Evolutionary conservation across 2,888 invertebrate species (phyloP), one percentile per base, ranked within the genome.

Genomic region (Caenorhabditis sulstoni): DNA sequence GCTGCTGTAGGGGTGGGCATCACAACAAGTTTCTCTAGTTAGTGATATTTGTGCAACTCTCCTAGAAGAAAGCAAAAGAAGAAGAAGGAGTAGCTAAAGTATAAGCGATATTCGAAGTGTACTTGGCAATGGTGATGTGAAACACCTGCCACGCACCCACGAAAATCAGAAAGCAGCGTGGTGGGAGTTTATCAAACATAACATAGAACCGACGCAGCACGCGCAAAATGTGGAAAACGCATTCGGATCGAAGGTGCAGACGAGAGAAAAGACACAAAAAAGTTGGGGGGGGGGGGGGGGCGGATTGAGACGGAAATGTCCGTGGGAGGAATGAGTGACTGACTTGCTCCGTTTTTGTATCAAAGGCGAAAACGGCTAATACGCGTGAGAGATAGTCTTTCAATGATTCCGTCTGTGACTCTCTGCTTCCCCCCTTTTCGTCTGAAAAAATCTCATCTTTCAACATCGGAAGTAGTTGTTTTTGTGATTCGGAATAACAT

Each of bases 281-380:
- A 70, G 58, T 41, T 55, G 52, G 14, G 23, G 23, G 16, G 47
- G 45, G 52, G 14, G 23, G 23, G 16, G 47, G 45, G 49, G 70
- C 52, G 53, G 71, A 71, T 71, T 62, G 71, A 71, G 71, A 71
- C 62, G 71, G 71, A 71, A 71, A 71, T 41, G 71, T 62, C 71
- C 41, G 55, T 62, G 47, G 44, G 53, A 57, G 57, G 57, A 70
- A 49, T 52, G 37, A 55, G 53, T 61, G 70, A 70, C 70, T 61
- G 70, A 70, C 70, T 61, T 37, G 53, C 50, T 52, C n/a, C 20
- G 53, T 55, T 70, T 59, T 53, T 71, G 71, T 71, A 71, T 62
- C 71, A 71, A 71, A 39, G 49, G 49, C 45, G 57, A 62, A 71
- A 53, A 49, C 53, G 61, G 41, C 53, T 23, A 70, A 62, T 71